Evolutionary conservation across 1,140 invertebrate genomes (phyloP).

Genomic region (Cydia pomonella): DNA sequence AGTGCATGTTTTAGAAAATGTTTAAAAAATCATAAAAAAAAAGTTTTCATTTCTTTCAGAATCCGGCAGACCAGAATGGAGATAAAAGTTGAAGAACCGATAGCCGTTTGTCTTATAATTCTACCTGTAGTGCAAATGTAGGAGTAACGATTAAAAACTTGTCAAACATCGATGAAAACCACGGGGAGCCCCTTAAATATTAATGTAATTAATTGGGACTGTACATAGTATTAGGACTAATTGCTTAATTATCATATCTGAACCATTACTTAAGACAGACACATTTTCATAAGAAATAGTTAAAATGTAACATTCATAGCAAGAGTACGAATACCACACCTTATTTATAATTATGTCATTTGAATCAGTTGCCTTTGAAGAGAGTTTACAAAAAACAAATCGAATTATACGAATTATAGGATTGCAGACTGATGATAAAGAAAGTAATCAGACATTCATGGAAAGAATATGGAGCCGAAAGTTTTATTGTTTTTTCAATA

Average conservation of each 20-base stretch:
- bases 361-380: slow-evolving; percentile 2
- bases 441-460: background rate
- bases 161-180: no score
- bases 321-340: background rate
- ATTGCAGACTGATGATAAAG: background rate
- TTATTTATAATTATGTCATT: background rate
- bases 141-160: no score
- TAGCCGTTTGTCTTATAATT: no score
- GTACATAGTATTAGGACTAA: background rate
- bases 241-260: background rate
- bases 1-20: no score
- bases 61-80: no score
- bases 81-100: no score
- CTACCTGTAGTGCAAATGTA: no score
- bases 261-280: background rate
- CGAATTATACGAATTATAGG: background rate
- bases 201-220: no score
- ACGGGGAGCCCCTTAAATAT: no score
- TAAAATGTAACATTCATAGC: background rate
- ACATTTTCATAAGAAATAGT: background rate
- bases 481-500: slow-evolving; percentile 36
- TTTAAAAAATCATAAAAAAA: no score
- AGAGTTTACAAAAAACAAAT: slow-evolving; percentile 5
- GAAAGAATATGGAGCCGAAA: slow-evolving; percentile 35
- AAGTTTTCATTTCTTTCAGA: no score